Conservation (phyloP, 2,113 vertebrate genomes). For the Nerophis ophidion region DNA sequence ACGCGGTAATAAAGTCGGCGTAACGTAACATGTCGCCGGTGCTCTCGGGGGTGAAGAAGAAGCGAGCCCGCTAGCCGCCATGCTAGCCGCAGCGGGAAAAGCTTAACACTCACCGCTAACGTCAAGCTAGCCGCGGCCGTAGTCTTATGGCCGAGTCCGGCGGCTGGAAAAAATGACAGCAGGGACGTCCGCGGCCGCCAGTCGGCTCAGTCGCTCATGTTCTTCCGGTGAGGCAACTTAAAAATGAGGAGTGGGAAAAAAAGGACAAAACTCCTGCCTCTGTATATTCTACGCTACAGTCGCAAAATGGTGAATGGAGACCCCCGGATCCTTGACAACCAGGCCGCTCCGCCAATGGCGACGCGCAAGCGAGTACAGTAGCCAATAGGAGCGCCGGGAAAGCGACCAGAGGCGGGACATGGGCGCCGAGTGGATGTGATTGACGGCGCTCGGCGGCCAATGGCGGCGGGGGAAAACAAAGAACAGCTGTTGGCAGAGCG, state of each 20-base stretch:
- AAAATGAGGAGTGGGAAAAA: conserved; percentile 55
- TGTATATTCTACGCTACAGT: conserved; percentile 86
- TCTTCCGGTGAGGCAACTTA: conserved; percentile 70
- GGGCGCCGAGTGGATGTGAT: conserved; percentile 50
- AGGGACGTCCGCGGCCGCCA: conserved; percentile 52
- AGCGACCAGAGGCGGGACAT: conserved; percentile 31
- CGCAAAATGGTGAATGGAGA: conserved; percentile 98
- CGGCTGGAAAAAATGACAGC: conserved; percentile 40
- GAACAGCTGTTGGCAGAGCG: conserved; percentile 76
- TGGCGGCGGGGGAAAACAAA: conserved; percentile 69
- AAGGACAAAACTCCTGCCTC: conserved; percentile 73
- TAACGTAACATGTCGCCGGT: too few relatives aligned
- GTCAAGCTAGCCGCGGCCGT: conserved; percentile 20
- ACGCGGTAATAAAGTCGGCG: not conserved
- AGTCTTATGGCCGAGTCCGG: conserved; percentile 33
- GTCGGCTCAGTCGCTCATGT: conserved; percentile 48
- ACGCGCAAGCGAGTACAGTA: conserved; percentile 62
- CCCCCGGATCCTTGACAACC: conserved; percentile 83
- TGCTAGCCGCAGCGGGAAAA: conserved; percentile 64
- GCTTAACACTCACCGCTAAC: conserved; percentile 67
- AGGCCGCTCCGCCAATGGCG: conserved; percentile 74
- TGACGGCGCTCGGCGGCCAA: conserved; percentile 60
- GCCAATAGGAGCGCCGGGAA: conserved; percentile 64
- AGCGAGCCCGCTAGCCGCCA: conserved; percentile 28
- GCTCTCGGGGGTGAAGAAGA: not conserved